Evolutionary conservation across 1,140 invertebrate species (phyloP).

Genomic region (Drosophila pseudoananassae): DNA sequence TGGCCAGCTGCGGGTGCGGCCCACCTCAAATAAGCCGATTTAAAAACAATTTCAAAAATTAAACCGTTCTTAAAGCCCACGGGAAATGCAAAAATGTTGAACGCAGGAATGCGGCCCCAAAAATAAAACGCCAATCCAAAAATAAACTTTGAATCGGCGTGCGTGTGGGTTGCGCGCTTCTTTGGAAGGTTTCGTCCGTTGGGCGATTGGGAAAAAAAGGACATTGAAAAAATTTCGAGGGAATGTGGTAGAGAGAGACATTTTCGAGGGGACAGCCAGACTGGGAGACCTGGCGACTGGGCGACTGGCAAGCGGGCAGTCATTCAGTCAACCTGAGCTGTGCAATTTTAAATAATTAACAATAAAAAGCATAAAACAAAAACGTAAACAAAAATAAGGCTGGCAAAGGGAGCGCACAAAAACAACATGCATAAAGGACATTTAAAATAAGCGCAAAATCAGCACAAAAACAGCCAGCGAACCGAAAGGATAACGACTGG

Average conservation of each 20-base stretch:
- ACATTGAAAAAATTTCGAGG: constrained; percentile 10
- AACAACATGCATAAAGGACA: constrained; percentile 59
- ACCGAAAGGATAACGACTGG: constrained; percentile 66
- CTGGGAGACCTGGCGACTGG: background rate
- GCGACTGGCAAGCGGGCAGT: constrained; percentile 19
- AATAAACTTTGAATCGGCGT: constrained; percentile 57
- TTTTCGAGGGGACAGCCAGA: constrained; percentile 7
- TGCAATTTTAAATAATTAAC: constrained; percentile 72
- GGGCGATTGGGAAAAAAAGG: background rate
- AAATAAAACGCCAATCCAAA: constrained; percentile 35
- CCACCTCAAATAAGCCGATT: constrained; percentile 66
- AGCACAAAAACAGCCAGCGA: constrained; percentile 76
- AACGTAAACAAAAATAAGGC: constrained; percentile 52
- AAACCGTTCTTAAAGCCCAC: constrained; percentile 50
- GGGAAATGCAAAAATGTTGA: constrained; percentile 32
- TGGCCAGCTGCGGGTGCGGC: constrained; percentile 22
- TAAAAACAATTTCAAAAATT: constrained; percentile 68
- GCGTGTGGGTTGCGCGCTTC: constrained; percentile 1
- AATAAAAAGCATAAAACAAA: constrained; percentile 56
- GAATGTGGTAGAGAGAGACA: constrained; percentile 6
- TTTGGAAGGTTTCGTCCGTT: background rate
- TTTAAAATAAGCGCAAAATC: constrained; percentile 79
- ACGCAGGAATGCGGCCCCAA: constrained; percentile 3
- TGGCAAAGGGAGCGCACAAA: constrained; percentile 24
- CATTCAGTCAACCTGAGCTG: constrained; percentile 50